Conservation (phyloP, 2,113 vertebrate genomes). For the Gymnobelideus leadbeateri region DNA sequence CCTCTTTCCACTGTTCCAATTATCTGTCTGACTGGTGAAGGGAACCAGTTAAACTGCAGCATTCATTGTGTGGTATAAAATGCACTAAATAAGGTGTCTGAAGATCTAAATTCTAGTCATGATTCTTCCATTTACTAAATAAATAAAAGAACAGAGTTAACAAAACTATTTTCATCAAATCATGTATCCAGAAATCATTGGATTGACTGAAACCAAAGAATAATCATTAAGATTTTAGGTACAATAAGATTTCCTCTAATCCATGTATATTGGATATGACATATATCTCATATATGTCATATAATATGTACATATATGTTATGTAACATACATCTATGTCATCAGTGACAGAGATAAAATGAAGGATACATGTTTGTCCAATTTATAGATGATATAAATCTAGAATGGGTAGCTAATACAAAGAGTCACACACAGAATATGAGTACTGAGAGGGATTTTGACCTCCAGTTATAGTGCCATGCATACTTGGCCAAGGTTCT, state of each 20-base stretch:
- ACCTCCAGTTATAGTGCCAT: not conserved
- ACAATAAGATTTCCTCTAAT: not conserved
- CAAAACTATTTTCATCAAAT: not conserved
- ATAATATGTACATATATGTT: too few relatives aligned
- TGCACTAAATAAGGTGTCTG: not conserved
- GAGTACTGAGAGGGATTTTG: not conserved
- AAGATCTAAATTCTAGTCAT: not conserved
- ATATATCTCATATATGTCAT: too few relatives aligned
- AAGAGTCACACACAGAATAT: not conserved
- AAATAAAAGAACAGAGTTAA: not conserved
- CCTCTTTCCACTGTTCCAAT: not conserved
- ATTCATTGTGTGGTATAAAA: not conserved
- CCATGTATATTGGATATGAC: not conserved
- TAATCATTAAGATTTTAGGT: not conserved
- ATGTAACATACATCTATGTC: not conserved
- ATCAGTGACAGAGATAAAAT: not conserved
- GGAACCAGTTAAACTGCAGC: not conserved
- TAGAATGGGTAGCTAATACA: not conserved
- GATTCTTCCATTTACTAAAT: not conserved
- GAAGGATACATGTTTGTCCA: not conserved
- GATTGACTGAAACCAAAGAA: not conserved
- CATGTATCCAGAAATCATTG: not conserved
- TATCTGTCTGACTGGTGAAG: not conserved
- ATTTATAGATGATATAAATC: not conserved
- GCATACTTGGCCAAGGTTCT: not conserved